Base-by-base conservation (phyloP, 2,888 invertebrate species). In the Danaus chrysippus region DNA sequence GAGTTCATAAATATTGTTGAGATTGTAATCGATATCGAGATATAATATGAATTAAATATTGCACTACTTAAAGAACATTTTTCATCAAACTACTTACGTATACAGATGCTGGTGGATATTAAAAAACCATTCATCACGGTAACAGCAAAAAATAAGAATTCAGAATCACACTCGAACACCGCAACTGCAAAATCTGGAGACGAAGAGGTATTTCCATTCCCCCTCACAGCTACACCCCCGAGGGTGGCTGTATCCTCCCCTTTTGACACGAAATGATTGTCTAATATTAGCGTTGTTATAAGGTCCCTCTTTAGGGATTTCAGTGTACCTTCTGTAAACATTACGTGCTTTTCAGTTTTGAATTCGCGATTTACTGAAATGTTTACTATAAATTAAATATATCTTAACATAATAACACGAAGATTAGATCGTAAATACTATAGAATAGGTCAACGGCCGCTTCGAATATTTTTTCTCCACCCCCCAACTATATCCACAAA, bases 191-290 rank as follows among this genome's bases (percentile, higher is more conserved):
- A 87, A 87, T 87, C 86, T 87, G 84, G 83, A 82, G 83, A 83
- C 82, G 86, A 82, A 85, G 84, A 81, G 86, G 84, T 83, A 84
- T 86, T 82, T 74, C 76, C 80, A 73, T 70, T 74, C 74, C 77
- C 72, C 79, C 73, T 70, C 74, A 73, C 77, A 72, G 78, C 73
- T 74, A 67, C 70, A 73, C 75, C 76, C 74, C 76, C 75, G 76
- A 76, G 78, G 79, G 76, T 73, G 80, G 78, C 72, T 66, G 74
- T 73, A 65, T 58, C 74, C 83, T 87, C 81, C 86, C 86, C 86
- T 84, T 88, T 87, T 90, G 87, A 89, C 89, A 89, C 87, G 90
- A 91, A 90, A 91, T 90, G 89, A 89, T 90, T 89, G 88, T 87
- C 90, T 89, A 89, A 90, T 89, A 89, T 89, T 88, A 89, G 90